These are phyloP conservation scores for Amphiprion clarkii DNA, from an alignment of 2,797 vertebrate genomes.

Conservation along the genomic window DNA sequence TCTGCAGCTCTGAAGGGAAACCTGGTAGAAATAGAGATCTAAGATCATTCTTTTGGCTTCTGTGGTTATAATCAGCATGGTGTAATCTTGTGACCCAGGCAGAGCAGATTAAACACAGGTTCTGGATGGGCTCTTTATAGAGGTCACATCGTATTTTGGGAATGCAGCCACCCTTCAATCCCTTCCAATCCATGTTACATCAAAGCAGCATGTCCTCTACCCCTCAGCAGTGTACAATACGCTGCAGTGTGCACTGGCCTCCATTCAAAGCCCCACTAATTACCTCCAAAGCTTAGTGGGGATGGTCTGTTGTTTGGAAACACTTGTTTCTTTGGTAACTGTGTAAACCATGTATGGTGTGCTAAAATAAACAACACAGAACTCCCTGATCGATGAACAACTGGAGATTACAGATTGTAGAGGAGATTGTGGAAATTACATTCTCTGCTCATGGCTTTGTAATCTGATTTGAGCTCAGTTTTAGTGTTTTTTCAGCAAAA, in stretches of 20 bases:
- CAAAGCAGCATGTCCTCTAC: constrained; percentile 62
- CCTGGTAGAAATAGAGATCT: constrained; percentile 18
- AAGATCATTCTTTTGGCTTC: constrained; percentile 38
- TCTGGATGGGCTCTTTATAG: constrained; percentile 29
- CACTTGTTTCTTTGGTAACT: constrained; percentile 74
- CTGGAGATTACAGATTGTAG: constrained; percentile 50
- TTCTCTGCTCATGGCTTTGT: constrained; percentile 23
- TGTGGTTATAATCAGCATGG: constrained; percentile 47
- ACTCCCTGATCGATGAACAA: constrained; percentile 32
- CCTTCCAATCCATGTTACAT: constrained; percentile 57
- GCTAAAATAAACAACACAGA: constrained; percentile 35
- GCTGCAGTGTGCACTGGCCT: constrained; percentile 54
- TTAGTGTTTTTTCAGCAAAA: constrained; percentile 27
- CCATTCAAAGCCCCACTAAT: constrained; percentile 67
- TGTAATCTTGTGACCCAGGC: constrained; percentile 27
- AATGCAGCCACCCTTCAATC: constrained; percentile 56
- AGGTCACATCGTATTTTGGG: constrained; percentile 72
- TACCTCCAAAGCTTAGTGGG: constrained; percentile 57
- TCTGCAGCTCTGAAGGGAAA: constrained; percentile 18
- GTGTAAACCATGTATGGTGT: constrained; percentile 32
- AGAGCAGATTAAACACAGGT: constrained; percentile 56
- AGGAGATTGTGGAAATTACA: constrained; percentile 57
- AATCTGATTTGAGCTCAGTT: constrained; percentile 50
- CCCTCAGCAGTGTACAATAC: constrained; percentile 46
- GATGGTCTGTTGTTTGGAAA: constrained; percentile 67